Evolutionary conservation across 2,888 invertebrate genomes (phyloP), one percentile per base, ranked within the genome.

Genomic region (Prenolepis imparis): DNA sequence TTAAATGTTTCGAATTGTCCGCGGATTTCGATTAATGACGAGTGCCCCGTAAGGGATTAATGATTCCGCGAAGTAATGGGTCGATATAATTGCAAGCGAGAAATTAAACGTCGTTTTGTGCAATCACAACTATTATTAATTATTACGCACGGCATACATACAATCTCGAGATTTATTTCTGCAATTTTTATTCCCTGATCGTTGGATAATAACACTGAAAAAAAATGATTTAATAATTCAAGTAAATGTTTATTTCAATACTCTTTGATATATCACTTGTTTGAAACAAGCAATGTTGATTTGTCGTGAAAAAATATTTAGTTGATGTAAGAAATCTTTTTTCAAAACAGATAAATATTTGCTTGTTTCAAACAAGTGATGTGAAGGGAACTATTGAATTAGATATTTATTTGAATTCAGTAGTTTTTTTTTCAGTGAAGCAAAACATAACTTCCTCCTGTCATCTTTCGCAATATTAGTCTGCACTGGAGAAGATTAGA

Each of bases 51-150:
- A 55, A 70, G 57, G 57, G 41, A n/a, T 28, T 68, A 77, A 77
- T n/a, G 6, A 28, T 57, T 55, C 57, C n/a, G 18, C 57, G 18
- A 44, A 11, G 12, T 39, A 24, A 68, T 48, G 11, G 15, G 5
- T 55, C 41, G 21, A 68, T 41, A 11, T 70, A 78, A 48, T 77
- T 77, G 24, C 52, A 36, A 70, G 36, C 18, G 12, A 70, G 57
- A 59, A 59, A 21, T 73, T 21, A 59, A 55, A 77, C 15, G 39
- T 48, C 21, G n/a, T 52, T 68, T 24, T 8, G 21, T 18, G 36
- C 15, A 36, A 72, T 72, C 32, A 32, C 9, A 48, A 24, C 48
- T 24, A 5, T 66, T 66, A 5, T 15, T 39, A 21, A 5, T 66
- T 66, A 5, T 15, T 39, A 21, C 44, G 15, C n/a, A 28, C 11